Evolutionary conservation across 2,113 vertebrate genomes (phyloP), one percentile per base, ranked within the genome.

Genomic region (Reinhardtius hippoglossoides): DNA sequence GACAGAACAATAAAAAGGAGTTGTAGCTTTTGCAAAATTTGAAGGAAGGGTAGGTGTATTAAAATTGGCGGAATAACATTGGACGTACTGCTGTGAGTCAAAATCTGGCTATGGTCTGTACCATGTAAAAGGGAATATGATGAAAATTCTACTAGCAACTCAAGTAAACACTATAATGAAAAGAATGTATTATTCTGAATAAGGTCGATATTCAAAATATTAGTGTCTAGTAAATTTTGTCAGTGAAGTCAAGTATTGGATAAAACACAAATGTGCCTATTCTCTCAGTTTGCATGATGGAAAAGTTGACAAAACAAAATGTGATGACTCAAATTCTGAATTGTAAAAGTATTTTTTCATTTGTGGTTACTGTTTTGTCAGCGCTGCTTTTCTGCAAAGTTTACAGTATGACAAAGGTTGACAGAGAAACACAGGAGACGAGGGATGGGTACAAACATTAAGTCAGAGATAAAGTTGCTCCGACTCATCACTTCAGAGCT

Each of bases 401-500:
- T 3, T 35, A 57, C 62, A 16, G 26, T 54, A 13, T 60, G 73
- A 61, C 59, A 59, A 18, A 40, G 21, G 13, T 20, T 48, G 35
- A 55, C 35, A 24, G 54, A 18, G 23, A 46, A 37, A 27, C 54
- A 56, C 16, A 61, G 59, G 2, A 69, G 61, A 66, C 5, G 37
- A 60, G 16, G 13, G 31, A 75, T 20, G 20, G 26, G 5, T 52
- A 26, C 12, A 58, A 46, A 67, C 35, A 63, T 48, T 26, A 27
- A 55, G 37, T 14, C 16, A 15, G 35, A 70, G 61, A 68, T 73
- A 76, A 63, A 80, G 50, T 65, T 54, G 5, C 18, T 74, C 18
- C 69, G 35, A 73, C 57, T 80, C 78, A 68, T 74, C 74, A 27
- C 21, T 48, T 64, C 56, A n/a, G 50, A n/a, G 31, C 23, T 40